These are phyloP conservation scores for Sternotherus odoratus DNA, from an alignment of 2,797 vertebrate genomes.

Conservation along the genomic window DNA sequence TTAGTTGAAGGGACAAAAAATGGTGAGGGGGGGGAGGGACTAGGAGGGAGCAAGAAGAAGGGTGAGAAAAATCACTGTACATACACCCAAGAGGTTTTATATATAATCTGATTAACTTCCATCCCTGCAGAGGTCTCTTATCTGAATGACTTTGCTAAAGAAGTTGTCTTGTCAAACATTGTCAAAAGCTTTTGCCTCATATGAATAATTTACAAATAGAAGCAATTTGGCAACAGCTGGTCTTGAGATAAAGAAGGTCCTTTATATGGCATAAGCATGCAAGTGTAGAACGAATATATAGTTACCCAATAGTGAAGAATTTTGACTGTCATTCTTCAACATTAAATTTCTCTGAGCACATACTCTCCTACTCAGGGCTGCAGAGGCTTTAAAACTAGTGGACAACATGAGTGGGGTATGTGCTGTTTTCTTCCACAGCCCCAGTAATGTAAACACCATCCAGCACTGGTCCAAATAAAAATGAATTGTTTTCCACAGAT, in stretches of 20 bases:
- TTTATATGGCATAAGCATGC: slow-evolving; percentile 1
- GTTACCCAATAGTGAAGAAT: not conserved
- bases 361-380: not conserved
- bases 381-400: not conserved
- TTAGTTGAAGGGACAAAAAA: slow-evolving; percentile 47
- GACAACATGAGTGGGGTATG: rapidly evolving
- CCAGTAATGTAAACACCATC: not conserved
- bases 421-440: not conserved
- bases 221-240: slow-evolving; percentile 64
- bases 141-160: slow-evolving; percentile 72
- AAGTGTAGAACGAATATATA: slow-evolving; percentile 8
- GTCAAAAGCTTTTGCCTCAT: slow-evolving; percentile 72
- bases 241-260: slow-evolving; percentile 26
- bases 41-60: not conserved
- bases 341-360: not conserved
- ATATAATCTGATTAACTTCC: slow-evolving; percentile 51
- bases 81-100: slow-evolving; percentile 35
- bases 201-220: slow-evolving; percentile 72
- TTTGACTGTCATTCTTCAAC: not conserved
- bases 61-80: not conserved
- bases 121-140: slow-evolving; percentile 58
- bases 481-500: not conserved
- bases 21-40: not conserved
- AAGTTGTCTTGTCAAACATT: slow-evolving; percentile 69
- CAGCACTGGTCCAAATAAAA: not conserved